Evolutionary conservation across 2,888 invertebrate genomes (phyloP).

Genomic region (Apodemia mormo): DNA sequence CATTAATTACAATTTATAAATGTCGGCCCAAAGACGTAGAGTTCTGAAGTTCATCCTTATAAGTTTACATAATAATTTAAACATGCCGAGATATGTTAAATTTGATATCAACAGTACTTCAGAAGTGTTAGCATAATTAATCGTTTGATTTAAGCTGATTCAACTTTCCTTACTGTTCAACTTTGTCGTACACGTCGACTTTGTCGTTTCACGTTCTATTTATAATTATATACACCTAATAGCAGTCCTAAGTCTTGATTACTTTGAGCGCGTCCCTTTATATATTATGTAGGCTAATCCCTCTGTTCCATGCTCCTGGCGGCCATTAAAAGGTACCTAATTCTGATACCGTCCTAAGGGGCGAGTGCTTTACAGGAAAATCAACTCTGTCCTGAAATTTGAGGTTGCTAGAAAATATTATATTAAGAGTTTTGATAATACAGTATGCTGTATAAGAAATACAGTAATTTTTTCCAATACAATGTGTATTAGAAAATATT

Average conservation of each 20-base stretch:
- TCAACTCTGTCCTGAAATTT: background rate
- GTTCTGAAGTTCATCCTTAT: conserved; percentile 40
- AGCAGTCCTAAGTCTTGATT: conserved; percentile 13
- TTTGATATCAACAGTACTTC: conserved; percentile 28
- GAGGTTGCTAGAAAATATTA: background rate
- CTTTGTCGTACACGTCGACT: background rate
- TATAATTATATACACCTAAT: conserved; percentile 2
- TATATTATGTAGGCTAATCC: conserved; percentile 18
- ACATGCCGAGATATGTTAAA: conserved; percentile 37
- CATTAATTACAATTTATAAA: conserved; percentile 35
- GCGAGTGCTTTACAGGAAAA: background rate
- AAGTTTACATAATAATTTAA: conserved; percentile 48
- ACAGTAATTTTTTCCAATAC: too few relatives aligned
- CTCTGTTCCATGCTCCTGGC: conserved; percentile 13
- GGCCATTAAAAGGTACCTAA: conserved; percentile 12
- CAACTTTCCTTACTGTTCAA: conserved; percentile 12
- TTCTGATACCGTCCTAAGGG: background rate
- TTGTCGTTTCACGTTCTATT: background rate
- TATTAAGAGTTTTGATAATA: background rate
- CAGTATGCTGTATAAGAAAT: too few relatives aligned
- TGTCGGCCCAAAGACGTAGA: conserved; percentile 30
- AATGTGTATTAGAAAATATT: too few relatives aligned
- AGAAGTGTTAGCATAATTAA: conserved; percentile 23
- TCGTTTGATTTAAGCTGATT: conserved; percentile 20
- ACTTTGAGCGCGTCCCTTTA: conserved; percentile 13